Conservation (phyloP, 2,113 vertebrate genomes). For the Cebus imitator region DNA sequence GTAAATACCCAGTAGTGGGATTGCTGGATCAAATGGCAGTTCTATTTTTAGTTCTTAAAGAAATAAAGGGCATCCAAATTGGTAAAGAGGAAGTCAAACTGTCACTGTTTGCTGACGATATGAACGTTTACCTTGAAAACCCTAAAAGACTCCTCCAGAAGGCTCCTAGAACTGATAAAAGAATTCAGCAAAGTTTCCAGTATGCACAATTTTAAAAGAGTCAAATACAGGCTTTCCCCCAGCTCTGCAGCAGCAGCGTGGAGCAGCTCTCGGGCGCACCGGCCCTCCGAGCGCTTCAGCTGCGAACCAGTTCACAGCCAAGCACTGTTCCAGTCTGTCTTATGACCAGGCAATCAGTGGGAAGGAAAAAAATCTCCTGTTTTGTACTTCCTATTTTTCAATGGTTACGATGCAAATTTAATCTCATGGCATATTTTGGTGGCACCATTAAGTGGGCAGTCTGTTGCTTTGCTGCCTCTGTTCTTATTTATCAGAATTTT, state of each 20-base stretch:
- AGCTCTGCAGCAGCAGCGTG: neutral
- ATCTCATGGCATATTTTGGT: neutral
- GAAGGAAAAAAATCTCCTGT: neutral
- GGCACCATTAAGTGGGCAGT: slow-evolving; percentile 23
- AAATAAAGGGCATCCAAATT: no score
- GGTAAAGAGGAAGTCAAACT: no score
- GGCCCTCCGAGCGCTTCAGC: neutral
- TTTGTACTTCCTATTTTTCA: slow-evolving; percentile 63
- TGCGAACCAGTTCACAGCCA: slow-evolving; percentile 46
- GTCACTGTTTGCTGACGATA: no score
- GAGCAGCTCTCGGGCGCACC: neutral
- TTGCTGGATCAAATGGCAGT: no score
- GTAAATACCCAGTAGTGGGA: no score
- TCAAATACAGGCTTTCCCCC: neutral
- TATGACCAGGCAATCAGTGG: neutral
- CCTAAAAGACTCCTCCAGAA: no score
- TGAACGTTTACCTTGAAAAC: no score
- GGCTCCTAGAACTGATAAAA: no score
- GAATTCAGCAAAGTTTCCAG: neutral
- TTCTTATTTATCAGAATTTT: neutral
- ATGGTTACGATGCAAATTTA: slow-evolving; percentile 21
- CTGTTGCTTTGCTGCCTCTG: neutral
- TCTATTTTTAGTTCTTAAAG: no score
- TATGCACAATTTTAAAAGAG: neutral
- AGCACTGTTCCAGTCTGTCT: neutral